Evolutionary conservation across 1,140 invertebrate species (phyloP), one percentile per base, ranked within the genome.

Genomic region (Drosophila busckii): DNA sequence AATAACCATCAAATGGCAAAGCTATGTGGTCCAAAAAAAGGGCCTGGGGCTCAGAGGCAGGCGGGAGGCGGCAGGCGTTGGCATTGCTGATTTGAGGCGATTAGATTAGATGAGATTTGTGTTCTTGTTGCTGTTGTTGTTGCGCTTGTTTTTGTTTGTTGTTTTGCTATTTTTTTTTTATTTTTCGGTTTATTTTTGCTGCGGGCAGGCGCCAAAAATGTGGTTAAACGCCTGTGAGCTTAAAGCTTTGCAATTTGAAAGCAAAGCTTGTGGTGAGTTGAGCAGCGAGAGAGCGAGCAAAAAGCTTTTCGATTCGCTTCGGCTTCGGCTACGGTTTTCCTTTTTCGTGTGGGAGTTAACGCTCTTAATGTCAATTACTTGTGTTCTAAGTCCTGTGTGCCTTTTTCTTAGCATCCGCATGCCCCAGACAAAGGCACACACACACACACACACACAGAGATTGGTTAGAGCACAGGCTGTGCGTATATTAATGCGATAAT

Each of bases 301-400:
- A 26, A 46, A 46, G 37, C 55, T 59, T 13, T 22, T 12, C 10
- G 1, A 10, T 38, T 16, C 2, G n/a, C 9, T 4, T 4, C 19
- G 19, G 6, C 12, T 7, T 0, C 12, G 9, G 13, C 12, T 32
- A 12, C 8, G 12, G 23, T 20, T 22, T 19, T 29, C n/a, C 4
- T n/a, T 22, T 25, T 7, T 41, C 13, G 66, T 35, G 66, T 65
- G 61, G 61, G 50, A 66, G 70, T 61, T 62, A 63, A 62, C 69
- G 70, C 71, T 78, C 61, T 46, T 78, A 78, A 78, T 76, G 71
- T 78, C 71, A 76, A 58, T 78, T 78, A 65, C 55, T 70, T 64
- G 55, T 50, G 44, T 49, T 78, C 48, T 54, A 55, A 58, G 71
- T 45, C 52, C 49, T 60, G 50, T 65, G 56, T 58, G 46, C 61